Percentiles rank a stretch among this genome's conserved stretches.
These are phyloP conservation scores for Philotrypesis tridentata DNA, from an alignment of 1,140 invertebrate genomes.

Conservation along the genomic window DNA sequence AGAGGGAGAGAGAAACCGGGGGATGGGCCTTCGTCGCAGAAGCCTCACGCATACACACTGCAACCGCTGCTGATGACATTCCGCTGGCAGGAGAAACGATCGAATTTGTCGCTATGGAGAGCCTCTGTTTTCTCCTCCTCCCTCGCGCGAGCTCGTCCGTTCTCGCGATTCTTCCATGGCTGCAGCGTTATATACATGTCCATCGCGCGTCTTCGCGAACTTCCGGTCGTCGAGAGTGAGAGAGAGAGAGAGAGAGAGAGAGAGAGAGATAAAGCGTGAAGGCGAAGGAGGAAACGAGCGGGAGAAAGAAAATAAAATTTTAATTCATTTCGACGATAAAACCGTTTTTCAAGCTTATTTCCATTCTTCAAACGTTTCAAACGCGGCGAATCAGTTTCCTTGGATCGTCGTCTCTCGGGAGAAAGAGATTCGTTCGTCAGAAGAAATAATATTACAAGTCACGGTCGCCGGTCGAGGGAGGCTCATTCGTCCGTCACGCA, in stretches of 20 bases:
- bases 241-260: neutral
- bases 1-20: too few species aligned
- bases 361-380: neutral
- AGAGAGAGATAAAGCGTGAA: neutral
- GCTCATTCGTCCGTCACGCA: slow-evolving; percentile 8
- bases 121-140: slow-evolving; percentile 1
- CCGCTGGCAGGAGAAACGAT: too few species aligned
- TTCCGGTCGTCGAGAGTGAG: neutral
- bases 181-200: slow-evolving; percentile 1
- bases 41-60: too few species aligned
- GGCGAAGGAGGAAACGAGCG: neutral
- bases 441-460: too few species aligned
- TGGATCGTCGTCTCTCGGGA: neutral
- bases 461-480: neutral
- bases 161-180: slow-evolving; percentile 29
- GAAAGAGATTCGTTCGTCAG: neutral
- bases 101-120: too few species aligned
- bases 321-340: slow-evolving; percentile 2
- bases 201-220: neutral
- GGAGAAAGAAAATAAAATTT: neutral
- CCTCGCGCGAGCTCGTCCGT: slow-evolving; percentile 52
- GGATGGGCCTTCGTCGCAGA: too few species aligned
- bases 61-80: too few species aligned
- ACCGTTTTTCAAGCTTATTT: slow-evolving; percentile 4
- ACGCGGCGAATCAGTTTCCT: slow-evolving; percentile 10